These are phyloP conservation scores for Amphipoea oculea DNA, from an alignment of 2,888 invertebrate species.

Conservation along the genomic window DNA sequence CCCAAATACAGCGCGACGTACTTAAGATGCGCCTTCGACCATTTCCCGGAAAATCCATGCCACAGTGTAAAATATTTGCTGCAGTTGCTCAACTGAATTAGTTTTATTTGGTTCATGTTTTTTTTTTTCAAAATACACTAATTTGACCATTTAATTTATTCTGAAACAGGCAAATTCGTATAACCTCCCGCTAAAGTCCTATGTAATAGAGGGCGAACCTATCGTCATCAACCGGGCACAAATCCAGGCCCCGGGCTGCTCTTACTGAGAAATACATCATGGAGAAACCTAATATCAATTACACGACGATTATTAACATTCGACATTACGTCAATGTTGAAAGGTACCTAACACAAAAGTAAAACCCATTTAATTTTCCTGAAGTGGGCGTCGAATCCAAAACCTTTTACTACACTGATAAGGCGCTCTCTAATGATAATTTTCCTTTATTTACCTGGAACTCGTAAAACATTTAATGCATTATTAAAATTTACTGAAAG, in stretches of 20 bases:
- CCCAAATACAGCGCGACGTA: neutral
- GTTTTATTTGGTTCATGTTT: too few species aligned
- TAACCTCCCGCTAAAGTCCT: neutral
- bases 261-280: neutral
- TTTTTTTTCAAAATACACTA: too few species aligned
- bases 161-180: neutral
- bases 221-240: neutral
- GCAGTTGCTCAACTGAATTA: neutral
- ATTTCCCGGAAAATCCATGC: neutral
- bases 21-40: neutral
- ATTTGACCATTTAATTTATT: neutral
- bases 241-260: neutral
- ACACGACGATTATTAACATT: neutral
- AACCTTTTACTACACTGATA: neutral
- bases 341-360: neutral
- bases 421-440: neutral
- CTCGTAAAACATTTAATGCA: neutral
- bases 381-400: neutral
- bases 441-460: slow-evolving; percentile 1
- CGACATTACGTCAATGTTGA: neutral
- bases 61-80: neutral
- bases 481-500: neutral
- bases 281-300: neutral
- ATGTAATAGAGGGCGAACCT: neutral
- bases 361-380: neutral